Evolutionary conservation across 1,140 invertebrate species (phyloP).

Genomic region (Amyelois transitella): DNA sequence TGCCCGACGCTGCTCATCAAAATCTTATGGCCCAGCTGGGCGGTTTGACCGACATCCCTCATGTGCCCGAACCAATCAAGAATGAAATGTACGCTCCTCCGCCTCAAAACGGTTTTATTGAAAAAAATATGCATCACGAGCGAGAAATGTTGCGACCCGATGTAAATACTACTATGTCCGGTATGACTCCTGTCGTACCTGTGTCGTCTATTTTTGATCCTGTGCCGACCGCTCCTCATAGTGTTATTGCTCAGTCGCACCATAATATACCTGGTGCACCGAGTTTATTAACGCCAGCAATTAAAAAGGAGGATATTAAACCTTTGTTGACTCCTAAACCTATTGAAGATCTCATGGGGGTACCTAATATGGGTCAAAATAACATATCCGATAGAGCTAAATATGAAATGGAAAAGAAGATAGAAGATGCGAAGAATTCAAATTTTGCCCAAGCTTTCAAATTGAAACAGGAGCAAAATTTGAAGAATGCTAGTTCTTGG

Average conservation of each 20-base stretch:
- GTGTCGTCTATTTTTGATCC: constrained; percentile 82
- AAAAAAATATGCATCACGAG: constrained; percentile 52
- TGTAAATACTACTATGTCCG: constrained; percentile 63
- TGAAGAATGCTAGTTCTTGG: constrained; percentile 95
- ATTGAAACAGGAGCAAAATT: constrained; percentile 80
- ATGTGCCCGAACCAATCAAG: constrained; percentile 56
- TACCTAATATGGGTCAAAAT: constrained; percentile 68
- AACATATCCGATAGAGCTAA: constrained; percentile 61
- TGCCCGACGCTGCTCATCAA: constrained; percentile 52
- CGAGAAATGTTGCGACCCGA: constrained; percentile 48
- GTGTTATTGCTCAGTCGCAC: constrained; percentile 72
- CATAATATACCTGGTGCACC: constrained; percentile 56
- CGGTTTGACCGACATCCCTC: constrained; percentile 60
- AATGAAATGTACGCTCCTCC: constrained; percentile 53
- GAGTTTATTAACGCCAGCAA: constrained; percentile 66
- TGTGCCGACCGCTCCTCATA: constrained; percentile 61
- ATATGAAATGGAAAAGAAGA: constrained; percentile 70
- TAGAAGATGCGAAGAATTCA: constrained; percentile 70
- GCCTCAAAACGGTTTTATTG: constrained; percentile 73
- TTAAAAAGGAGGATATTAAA: constrained; percentile 76
- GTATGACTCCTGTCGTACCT: constrained; percentile 70
- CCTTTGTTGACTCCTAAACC: constrained; percentile 76
- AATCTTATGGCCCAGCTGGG: constrained; percentile 66
- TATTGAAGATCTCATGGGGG: constrained; percentile 77
- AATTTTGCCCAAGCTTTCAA: constrained; percentile 81